Conservation (phyloP, 1,140 invertebrate species). For the Zaprionus ornatus region DNA sequence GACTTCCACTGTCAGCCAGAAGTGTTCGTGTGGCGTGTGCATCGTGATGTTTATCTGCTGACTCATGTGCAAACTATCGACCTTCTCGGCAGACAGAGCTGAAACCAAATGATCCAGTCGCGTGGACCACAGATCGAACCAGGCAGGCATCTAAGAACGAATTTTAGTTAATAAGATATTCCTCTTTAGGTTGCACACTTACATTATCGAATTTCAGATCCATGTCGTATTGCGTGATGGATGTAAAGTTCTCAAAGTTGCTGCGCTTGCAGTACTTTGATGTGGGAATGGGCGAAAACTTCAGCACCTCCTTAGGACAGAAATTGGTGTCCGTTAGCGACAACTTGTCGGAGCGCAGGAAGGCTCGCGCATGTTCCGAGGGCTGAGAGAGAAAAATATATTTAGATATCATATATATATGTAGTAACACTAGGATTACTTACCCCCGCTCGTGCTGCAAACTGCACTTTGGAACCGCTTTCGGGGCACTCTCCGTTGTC, state of each 20-base stretch:
- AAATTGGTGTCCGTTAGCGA: conserved; percentile 76
- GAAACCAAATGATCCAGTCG: conserved; percentile 79
- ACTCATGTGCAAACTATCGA: conserved; percentile 75
- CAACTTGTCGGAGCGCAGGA: conserved; percentile 70
- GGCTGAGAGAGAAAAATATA: conserved; percentile 45
- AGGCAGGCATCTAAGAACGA: conserved; percentile 74
- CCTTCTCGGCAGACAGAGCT: conserved; percentile 68
- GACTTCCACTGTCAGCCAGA: conserved; percentile 72
- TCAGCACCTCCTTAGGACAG: conserved; percentile 81
- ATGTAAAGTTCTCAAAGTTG: conserved; percentile 81
- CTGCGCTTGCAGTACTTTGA: conserved; percentile 80
- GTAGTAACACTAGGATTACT: conserved; percentile 26
- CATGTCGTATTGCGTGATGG: conserved; percentile 78
- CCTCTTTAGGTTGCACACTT: conserved; percentile 6
- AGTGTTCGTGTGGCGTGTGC: conserved; percentile 74
- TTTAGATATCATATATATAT: not conserved
- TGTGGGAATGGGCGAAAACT: conserved; percentile 79
- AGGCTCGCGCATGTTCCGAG: conserved; percentile 76
- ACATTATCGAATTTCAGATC: conserved; percentile 79
- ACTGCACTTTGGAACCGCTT: conserved; percentile 63
- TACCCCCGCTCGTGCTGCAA: conserved; percentile 75
- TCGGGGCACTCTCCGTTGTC: conserved; percentile 66
- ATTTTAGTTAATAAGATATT: not conserved
- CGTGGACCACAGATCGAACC: conserved; percentile 80
- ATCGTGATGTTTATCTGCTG: conserved; percentile 73